A percentile compares a stretch with the other conserved stretches of the same genome.
These are phyloP conservation scores for Eugnorisma glareosa DNA, from an alignment of 2,888 invertebrate genomes.

Conservation along the genomic window DNA sequence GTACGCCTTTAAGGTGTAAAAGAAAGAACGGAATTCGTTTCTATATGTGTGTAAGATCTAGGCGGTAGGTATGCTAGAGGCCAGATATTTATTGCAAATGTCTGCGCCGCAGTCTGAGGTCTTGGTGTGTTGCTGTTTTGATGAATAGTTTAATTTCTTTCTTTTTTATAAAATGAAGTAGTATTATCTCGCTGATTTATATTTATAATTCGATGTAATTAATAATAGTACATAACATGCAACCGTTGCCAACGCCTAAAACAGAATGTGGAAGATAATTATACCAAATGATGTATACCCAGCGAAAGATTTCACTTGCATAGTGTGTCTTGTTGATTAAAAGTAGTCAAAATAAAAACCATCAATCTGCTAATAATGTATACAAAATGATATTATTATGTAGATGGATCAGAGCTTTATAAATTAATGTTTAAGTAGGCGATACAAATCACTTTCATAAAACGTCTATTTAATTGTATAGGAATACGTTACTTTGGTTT, in stretches of 20 bases:
- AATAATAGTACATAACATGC: neutral
- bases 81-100: neutral
- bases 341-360: conserved; percentile 42
- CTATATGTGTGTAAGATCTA: neutral
- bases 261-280: conserved; percentile 12
- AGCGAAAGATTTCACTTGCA: conserved; percentile 33
- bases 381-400: neutral
- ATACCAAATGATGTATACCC: conserved; percentile 19
- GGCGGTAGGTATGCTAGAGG: too few relatives aligned
- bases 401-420: conserved; percentile 6
- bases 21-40: conserved; percentile 19
- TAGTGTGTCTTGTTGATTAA: conserved; percentile 34
- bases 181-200: neutral
- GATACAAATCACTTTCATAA: conserved; percentile 23
- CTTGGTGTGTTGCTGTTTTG: too few relatives aligned
- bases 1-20: conserved; percentile 40
- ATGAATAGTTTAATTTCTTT: neutral
- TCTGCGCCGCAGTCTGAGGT: neutral
- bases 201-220: neutral
- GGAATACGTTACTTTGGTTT: neutral
- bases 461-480: neutral
- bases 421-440: conserved; percentile 16
- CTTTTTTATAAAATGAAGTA: neutral
- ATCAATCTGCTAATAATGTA: conserved; percentile 40
- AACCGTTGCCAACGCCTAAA: neutral